These are phyloP conservation scores for Oegoconia quadripuncta DNA, from an alignment of 2,888 invertebrate species.

Conservation along the genomic window DNA sequence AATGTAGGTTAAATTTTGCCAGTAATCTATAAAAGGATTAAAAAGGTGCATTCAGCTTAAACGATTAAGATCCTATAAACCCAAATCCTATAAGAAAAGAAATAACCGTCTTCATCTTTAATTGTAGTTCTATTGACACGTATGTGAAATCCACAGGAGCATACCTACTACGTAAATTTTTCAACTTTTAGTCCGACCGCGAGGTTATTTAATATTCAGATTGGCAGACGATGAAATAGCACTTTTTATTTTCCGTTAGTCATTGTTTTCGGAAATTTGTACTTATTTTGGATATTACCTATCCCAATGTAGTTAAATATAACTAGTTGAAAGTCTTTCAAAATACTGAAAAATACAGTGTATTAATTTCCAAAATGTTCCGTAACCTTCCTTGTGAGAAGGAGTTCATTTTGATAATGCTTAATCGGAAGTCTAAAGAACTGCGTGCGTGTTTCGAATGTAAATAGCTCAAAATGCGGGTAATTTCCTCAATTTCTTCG, in stretches of 20 bases:
- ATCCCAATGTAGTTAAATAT: background rate
- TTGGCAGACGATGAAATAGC: slow-evolving; percentile 9
- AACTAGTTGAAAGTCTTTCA: no score
- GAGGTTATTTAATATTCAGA: slow-evolving; percentile 10
- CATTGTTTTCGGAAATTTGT: slow-evolving; percentile 8
- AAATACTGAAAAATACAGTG: no score
- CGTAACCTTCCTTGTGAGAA: background rate
- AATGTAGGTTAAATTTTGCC: no score
- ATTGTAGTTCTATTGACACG: no score
- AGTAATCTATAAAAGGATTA: no score
- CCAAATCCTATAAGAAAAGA: no score
- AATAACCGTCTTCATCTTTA: no score
- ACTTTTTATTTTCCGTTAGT: slow-evolving; percentile 6
- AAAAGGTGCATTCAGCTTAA: no score
- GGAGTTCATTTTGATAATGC: slow-evolving; percentile 12
- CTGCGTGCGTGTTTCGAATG: slow-evolving; percentile 17
- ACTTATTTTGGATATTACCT: background rate
- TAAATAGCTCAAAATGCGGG: slow-evolving; percentile 13
- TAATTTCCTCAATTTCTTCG: slow-evolving; percentile 1
- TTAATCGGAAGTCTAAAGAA: slow-evolving; percentile 15
- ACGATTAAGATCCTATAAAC: no score
- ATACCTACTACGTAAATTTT: no score
- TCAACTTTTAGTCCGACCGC: background rate
- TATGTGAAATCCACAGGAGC: no score
- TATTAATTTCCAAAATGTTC: no score